Conservation (phyloP, 2,797 vertebrate species). For the Falco rusticolus region DNA sequence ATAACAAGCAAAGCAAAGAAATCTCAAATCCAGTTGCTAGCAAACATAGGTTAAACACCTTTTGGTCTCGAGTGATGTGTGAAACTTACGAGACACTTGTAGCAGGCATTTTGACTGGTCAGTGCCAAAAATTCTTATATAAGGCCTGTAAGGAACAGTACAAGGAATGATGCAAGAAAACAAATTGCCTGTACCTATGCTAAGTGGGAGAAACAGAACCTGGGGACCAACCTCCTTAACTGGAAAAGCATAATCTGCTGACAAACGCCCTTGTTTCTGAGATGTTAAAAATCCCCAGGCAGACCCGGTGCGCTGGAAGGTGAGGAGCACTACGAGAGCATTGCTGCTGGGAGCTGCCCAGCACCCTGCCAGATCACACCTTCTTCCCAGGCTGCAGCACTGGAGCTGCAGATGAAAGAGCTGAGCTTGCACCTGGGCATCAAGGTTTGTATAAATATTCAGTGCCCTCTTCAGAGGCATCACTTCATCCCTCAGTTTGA, state of each 20-base stretch:
- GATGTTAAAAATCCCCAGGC: accelerated
- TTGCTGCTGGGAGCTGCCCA: not conserved
- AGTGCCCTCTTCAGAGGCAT: not conserved
- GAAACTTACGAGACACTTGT: not conserved
- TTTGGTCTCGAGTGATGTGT: not conserved
- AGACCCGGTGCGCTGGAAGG: not conserved
- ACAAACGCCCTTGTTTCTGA: not conserved
- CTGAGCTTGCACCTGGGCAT: not conserved
- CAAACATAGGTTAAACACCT: not conserved
- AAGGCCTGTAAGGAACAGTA: not conserved
- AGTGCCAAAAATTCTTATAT: not conserved
- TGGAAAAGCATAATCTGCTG: not conserved
- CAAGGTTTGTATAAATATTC: not conserved
- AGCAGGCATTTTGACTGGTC: not conserved
- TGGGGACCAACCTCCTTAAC: not conserved
- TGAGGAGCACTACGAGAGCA: not conserved
- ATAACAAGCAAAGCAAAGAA: not conserved
- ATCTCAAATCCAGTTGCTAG: not conserved
- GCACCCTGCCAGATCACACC: not conserved
- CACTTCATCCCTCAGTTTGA: not conserved
- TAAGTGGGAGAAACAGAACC: not conserved
- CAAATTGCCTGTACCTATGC: not conserved
- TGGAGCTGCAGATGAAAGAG: not conserved
- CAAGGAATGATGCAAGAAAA: not conserved
- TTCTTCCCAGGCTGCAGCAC: not conserved